These are phyloP conservation scores for Oncorhynchus clarkii DNA, from an alignment of 2,113 vertebrate species.

Conservation along the genomic window DNA sequence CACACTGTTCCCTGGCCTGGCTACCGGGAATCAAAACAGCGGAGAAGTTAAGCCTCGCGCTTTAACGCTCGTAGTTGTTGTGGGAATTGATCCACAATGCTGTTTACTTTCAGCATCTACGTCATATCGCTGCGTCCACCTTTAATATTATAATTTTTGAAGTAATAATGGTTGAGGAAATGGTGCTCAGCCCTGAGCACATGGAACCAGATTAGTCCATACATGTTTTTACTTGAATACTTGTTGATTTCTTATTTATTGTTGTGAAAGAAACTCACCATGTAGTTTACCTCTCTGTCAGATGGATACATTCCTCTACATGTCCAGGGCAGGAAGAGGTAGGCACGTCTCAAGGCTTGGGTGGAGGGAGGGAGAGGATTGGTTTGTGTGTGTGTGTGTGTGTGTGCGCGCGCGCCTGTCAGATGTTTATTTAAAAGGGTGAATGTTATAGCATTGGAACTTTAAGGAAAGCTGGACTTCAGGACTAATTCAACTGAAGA, in stretches of 20 bases:
- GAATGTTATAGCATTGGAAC: conserved; percentile 16
- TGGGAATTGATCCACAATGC: too few species aligned
- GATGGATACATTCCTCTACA: conserved; percentile 32
- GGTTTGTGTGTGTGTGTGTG: too few species aligned
- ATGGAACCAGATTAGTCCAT: conserved; percentile 42
- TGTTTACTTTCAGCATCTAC: too few species aligned
- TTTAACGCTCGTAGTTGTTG: too few species aligned
- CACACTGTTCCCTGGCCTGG: too few species aligned
- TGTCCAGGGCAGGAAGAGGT: conserved; percentile 32
- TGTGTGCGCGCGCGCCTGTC: conserved; percentile 14
- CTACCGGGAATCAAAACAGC: too few species aligned
- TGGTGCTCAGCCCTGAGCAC: conserved; percentile 42
- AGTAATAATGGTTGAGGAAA: conserved; percentile 18
- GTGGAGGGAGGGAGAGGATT: not conserved
- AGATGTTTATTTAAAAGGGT: conserved; percentile 38
- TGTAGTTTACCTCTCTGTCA: conserved; percentile 45
- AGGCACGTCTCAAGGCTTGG: conserved; percentile 8
- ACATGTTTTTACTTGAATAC: conserved; percentile 32
- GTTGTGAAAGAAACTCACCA: conserved; percentile 39
- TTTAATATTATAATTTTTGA: conserved; percentile 26
- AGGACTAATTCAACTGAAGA: conserved; percentile 21
- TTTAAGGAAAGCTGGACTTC: not conserved
- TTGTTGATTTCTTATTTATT: conserved; percentile 30
- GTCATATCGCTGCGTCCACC: too few species aligned
- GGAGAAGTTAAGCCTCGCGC: too few species aligned